Evolutionary conservation across 2,797 vertebrate species (phyloP), one percentile per base, ranked within the genome.

Genomic region (Pempheris klunzingeri): DNA sequence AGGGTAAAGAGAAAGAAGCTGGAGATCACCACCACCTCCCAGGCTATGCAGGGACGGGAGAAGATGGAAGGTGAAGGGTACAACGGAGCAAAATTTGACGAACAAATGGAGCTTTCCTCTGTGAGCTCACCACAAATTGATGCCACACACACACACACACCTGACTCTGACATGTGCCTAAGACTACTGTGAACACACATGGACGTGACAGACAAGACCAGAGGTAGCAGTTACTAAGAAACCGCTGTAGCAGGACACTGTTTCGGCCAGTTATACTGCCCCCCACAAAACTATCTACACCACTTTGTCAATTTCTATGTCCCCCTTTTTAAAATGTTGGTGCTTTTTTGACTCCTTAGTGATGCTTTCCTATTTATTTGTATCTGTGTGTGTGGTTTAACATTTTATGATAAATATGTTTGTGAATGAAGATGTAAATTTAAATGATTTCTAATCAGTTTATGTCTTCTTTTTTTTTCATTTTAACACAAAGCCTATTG

Each of bases 121-220:
- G 30, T 58, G 55, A 74, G 78, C 54, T 68, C 4, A 4, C 43
- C 58, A 65, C 39, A 63, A 57, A 66, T 49, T 53, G 41, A 79
- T 58, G 50, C 49, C 62, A 70, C 43, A 50, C 24, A 67, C 55
- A 58, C 53, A 41, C 32, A 60, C 60, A 63, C 43, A 60, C 44
- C 28, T 30, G 57, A 71, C 9, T 13, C 66, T 86, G 69, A 86
- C 74, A 87, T 81, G 92, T 91, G 89, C 91, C 90, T 92, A 82
- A 7, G 86, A 91, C 80, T 83, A 86, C 90, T 90, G 75, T 82
- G 86, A 91, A 79, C 77, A 74, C 73, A 60, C 78, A 55, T 50
- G 62, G 49, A 77, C 17, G 32, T 54, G 74, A 84, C 82, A 50
- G 77, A 70, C 62, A 59, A 54, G 64, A 74, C 34, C 74, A 79